Evolutionary conservation across 2,797 vertebrate species (phyloP), one percentile per base, ranked within the genome.

Genomic region (Gobio occitaniae): DNA sequence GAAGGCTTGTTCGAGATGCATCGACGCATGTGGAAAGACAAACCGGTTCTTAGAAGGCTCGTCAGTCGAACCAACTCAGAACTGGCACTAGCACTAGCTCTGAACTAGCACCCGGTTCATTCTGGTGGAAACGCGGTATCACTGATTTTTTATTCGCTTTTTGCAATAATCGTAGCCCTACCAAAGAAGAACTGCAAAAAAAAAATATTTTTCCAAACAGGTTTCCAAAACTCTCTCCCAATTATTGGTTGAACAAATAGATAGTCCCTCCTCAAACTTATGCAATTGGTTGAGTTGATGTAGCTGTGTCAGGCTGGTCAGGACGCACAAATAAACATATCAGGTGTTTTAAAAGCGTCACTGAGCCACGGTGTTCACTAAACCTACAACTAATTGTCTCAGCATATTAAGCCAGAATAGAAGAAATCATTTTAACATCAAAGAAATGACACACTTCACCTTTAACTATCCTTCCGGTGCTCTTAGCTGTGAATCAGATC

Each of bases 401-500:
- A 44, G 32, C 6, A 61, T 5, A 44, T n/a, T 25, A 38, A n/a
- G 3, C 16, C 54, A 74, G 17, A 17, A 15, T 17, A 80, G 48
- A 52, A 69, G 12, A 74, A 47, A 65, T 66, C 0, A 66, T 65
- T 82, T 36, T 10, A 74, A 41, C 52, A 32, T 74, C 1, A 3
- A 17, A 47, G 41, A 25, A 52, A 38, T 36, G 2, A 32, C 69
- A 72, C 69, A 47, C 69, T 29, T 82, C 16, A 74, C 16, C 54
- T 38, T 75, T 65, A 47, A 82, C 69, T 56, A 44, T 69, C 2
- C 7, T 9, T 21, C 12, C 38, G 21, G n/a, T 48, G 48, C 65
- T 70, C 6, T 1, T 36, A 70, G 61, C 36, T n/a, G 38, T 70
- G 63, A 84, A 52, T 78, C 65, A 74, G 50, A 68, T 72, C 68